These are phyloP conservation scores for Urocolius indicus DNA, from an alignment of 2,113 vertebrate genomes.

Conservation along the genomic window DNA sequence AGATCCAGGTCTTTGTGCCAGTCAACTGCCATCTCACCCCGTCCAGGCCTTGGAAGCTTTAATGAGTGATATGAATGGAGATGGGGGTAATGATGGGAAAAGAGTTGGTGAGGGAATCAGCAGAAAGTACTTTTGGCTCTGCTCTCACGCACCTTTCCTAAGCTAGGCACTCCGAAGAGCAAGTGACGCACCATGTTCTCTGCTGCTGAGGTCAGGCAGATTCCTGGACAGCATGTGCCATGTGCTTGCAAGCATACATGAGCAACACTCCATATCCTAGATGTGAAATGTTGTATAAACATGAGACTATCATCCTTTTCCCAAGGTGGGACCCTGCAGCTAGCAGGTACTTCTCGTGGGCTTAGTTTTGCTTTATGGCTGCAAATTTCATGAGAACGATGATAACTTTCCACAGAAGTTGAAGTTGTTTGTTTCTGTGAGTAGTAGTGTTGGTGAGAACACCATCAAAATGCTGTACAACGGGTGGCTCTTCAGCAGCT, in stretches of 20 bases:
- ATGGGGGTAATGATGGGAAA: background rate
- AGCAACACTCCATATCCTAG: background rate
- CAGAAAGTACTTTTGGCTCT: background rate
- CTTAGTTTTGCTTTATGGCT: background rate
- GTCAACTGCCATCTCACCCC: background rate
- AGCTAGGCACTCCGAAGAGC: background rate
- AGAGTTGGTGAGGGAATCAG: background rate
- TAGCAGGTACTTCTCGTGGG: background rate
- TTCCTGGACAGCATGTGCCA: background rate
- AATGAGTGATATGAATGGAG: background rate
- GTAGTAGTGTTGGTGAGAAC: background rate
- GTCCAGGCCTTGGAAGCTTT: background rate
- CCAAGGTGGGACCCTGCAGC: background rate
- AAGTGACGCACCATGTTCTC: background rate
- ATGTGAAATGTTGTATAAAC: background rate
- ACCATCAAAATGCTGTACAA: background rate
- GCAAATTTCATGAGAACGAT: background rate
- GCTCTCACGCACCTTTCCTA: background rate
- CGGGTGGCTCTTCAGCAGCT: background rate
- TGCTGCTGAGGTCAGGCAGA: background rate
- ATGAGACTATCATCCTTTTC: fast-evolving
- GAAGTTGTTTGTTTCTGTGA: background rate
- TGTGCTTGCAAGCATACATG: background rate
- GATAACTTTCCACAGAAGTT: background rate
- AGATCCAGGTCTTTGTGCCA: background rate